phyloP scores from a whole-genome alignment of 2,113 vertebrate species.

The Mesoclemmys tuberculata region DNA sequence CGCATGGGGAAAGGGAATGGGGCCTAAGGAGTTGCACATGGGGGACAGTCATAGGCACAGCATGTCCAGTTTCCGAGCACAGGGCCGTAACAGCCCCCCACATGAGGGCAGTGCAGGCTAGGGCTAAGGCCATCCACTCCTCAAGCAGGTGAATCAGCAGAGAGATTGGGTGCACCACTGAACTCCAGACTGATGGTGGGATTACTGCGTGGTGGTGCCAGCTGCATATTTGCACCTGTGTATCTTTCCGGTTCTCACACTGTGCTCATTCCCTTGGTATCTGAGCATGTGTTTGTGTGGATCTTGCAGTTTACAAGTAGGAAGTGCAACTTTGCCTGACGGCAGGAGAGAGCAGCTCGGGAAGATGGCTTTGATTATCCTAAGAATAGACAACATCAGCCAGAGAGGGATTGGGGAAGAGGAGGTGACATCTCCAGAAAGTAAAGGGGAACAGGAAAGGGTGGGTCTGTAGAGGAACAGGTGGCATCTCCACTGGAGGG shows the following conservation, averaged over 20 bases:
- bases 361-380: background rate
- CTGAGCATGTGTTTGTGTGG: background rate
- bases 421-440: background rate
- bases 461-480: background rate
- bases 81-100: accelerated
- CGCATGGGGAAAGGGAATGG: background rate
- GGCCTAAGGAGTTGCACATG: too few species aligned
- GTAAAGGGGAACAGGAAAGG: background rate
- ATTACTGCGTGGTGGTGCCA: background rate
- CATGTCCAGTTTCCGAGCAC: background rate
- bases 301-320: background rate
- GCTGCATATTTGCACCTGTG: background rate
- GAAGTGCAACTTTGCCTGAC: background rate
- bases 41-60: background rate
- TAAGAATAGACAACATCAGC: background rate
- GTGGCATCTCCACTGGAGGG: background rate
- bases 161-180: background rate
- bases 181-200: background rate
- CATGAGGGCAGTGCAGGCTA: background rate
- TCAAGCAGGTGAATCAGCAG: background rate
- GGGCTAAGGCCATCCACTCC: background rate
- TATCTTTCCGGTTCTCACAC: background rate
- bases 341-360: background rate
- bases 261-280: background rate
- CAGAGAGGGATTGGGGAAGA: background rate